phyloP scores from a whole-genome alignment of 2,888 invertebrate genomes.

The Selenia dentaria region DNA sequence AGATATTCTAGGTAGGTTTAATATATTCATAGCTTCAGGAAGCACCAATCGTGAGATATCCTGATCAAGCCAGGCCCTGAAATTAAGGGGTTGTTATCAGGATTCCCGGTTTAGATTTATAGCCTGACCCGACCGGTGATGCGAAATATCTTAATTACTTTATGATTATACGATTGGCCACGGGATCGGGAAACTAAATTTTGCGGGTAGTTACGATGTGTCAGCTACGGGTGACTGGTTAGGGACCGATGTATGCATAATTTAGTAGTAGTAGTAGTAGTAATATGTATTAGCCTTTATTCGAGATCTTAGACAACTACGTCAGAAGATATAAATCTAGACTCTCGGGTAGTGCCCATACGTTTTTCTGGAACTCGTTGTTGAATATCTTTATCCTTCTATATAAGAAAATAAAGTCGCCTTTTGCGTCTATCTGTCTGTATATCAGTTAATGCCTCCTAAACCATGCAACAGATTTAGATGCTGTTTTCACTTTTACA shows the following conservation, averaged over 20 bases:
- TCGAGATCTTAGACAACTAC: no score
- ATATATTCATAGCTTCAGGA: slow-evolving; percentile 61
- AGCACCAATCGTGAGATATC: slow-evolving; percentile 51
- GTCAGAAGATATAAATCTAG: no score
- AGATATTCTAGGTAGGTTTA: slow-evolving; percentile 30
- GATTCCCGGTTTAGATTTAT: slow-evolving; percentile 45
- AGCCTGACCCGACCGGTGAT: slow-evolving; percentile 40
- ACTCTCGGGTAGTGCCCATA: no score
- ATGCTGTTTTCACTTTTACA: no score
- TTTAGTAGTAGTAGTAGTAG: no score
- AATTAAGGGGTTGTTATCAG: slow-evolving; percentile 46
- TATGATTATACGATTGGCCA: slow-evolving; percentile 46
- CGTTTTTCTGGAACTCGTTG: no score
- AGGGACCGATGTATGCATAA: neutral
- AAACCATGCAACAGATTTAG: no score
- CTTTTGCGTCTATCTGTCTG: no score
- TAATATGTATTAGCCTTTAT: no score
- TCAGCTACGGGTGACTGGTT: slow-evolving; percentile 9
- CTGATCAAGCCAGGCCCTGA: slow-evolving; percentile 46
- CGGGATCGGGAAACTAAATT: slow-evolving; percentile 33
- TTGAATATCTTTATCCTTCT: no score
- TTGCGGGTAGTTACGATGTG: slow-evolving; percentile 25
- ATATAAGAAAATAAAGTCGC: no score
- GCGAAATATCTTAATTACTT: slow-evolving; percentile 66
- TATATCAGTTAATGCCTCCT: no score